phyloP scores from a whole-genome alignment of 1,140 invertebrate species.

The Hermetia illucens region DNA sequence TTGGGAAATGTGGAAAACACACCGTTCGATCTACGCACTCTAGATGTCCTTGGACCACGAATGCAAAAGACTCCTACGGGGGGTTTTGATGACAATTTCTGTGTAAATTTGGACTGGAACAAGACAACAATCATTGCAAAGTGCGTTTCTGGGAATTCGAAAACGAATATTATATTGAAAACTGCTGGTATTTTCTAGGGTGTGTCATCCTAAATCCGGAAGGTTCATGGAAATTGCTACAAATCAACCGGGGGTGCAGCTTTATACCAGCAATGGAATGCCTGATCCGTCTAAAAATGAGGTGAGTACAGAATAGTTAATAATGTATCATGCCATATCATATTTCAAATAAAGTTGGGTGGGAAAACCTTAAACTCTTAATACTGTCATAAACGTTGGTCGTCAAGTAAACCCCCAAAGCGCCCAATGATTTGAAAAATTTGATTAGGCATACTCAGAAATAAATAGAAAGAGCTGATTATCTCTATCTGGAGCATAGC shows the following conservation, averaged over 20 bases:
- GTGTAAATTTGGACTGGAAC: constrained; percentile 31
- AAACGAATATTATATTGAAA: too few species aligned
- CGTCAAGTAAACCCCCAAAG: too few species aligned
- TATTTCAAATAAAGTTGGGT: constrained; percentile 8
- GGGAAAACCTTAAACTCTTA: too few species aligned
- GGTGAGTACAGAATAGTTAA: constrained; percentile 14
- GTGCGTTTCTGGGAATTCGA: too few species aligned
- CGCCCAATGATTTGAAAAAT: too few species aligned
- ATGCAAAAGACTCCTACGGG: constrained; percentile 30
- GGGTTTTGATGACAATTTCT: constrained; percentile 73
- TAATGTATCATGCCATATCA: constrained; percentile 12
- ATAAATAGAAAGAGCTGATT: too few species aligned
- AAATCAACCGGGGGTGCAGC: constrained; percentile 79
- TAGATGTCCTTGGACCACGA: constrained; percentile 35
- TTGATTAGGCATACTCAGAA: too few species aligned
- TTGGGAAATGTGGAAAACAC: constrained; percentile 48
- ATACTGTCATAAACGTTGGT: too few species aligned
- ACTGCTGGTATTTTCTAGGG: constrained; percentile 35
- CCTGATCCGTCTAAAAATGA: constrained; percentile 34
- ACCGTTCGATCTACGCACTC: constrained; percentile 51
- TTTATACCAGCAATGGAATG: constrained; percentile 74
- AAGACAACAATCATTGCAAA: constrained; percentile 13
- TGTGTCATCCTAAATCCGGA: constrained; percentile 52
- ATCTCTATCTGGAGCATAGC: too few species aligned
- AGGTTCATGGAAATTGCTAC: constrained; percentile 61